phyloP scores from a whole-genome alignment of 2,113 vertebrate genomes.

The Apodemus speciosus region DNA sequence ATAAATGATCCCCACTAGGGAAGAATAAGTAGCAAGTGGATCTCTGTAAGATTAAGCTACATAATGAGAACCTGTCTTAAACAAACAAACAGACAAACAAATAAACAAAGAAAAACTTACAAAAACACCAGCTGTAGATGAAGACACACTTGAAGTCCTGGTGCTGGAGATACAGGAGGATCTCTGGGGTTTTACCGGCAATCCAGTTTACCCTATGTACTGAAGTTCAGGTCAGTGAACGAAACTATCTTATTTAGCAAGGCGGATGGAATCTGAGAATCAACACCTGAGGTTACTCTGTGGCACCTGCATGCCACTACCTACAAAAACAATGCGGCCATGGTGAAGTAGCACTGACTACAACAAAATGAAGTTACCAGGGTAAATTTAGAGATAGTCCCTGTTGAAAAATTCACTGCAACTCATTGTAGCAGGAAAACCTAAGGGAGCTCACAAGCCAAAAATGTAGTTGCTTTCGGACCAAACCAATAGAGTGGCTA shows the following conservation, averaged over 20 bases:
- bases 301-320: background rate
- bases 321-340: background rate
- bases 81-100: no score
- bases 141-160: background rate
- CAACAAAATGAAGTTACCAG: conserved; percentile 23
- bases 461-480: conserved; percentile 17
- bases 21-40: background rate
- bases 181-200: background rate
- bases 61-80: background rate
- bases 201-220: background rate
- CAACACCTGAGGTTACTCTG: background rate
- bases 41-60: background rate
- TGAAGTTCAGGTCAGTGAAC: background rate
- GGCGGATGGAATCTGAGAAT: background rate
- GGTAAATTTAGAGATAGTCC: background rate
- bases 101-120: background rate
- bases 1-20: background rate
- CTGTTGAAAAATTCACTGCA: background rate
- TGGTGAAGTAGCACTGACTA: background rate
- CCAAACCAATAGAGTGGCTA: conserved; percentile 25
- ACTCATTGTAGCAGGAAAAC: background rate
- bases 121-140: background rate
- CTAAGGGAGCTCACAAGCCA: background rate
- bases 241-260: background rate
- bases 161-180: background rate